Percentiles rank a stretch among this genome's conserved stretches.
Evolutionary conservation across 2,888 invertebrate species (phyloP).

Genomic region (Lepidochitona cinerea): DNA sequence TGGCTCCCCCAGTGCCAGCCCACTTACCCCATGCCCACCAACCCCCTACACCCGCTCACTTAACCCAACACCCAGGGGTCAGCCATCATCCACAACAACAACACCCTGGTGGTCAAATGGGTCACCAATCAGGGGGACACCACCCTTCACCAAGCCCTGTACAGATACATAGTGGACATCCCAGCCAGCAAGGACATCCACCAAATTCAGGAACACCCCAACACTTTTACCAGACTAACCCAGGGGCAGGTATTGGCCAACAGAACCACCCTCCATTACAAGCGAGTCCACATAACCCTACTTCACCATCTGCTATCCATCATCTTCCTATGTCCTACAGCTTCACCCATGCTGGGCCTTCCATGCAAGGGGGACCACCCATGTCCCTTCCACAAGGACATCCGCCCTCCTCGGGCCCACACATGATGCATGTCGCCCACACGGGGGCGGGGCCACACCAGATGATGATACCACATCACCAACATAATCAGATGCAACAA

Average conservation of each 20-base stretch:
- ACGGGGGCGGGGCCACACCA: constrained; percentile 19
- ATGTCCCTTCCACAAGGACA: constrained; percentile 23
- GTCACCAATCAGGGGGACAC: constrained; percentile 33
- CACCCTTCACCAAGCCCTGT: constrained; percentile 52
- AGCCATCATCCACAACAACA: constrained; percentile 21
- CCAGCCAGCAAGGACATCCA: constrained; percentile 41
- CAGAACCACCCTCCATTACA: constrained; percentile 45
- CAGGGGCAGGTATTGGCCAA: constrained; percentile 3
- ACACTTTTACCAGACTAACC: constrained; percentile 35
- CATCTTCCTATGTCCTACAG: constrained; percentile 31
- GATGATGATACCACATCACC: constrained; percentile 47
- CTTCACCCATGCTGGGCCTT: constrained; percentile 16
- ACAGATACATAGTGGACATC: constrained; percentile 36
- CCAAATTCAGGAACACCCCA: constrained; percentile 51
- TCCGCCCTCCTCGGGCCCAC: constrained; percentile 30
- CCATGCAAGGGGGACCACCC: constrained; percentile 27
- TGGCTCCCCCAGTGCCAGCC: constrained; percentile 11
- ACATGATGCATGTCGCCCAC: constrained; percentile 34
- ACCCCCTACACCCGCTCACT: constrained; percentile 15
- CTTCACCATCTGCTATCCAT: constrained; percentile 43
- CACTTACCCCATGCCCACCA: constrained; percentile 9
- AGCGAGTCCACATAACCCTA: constrained; percentile 51
- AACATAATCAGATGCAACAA: constrained; percentile 35
- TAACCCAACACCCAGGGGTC: constrained; percentile 11
- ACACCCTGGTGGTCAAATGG: constrained; percentile 34